Evolutionary conservation across 2,888 invertebrate genomes (phyloP), one percentile per base, ranked within the genome.

Genomic region (Sinotaia quadrata): DNA sequence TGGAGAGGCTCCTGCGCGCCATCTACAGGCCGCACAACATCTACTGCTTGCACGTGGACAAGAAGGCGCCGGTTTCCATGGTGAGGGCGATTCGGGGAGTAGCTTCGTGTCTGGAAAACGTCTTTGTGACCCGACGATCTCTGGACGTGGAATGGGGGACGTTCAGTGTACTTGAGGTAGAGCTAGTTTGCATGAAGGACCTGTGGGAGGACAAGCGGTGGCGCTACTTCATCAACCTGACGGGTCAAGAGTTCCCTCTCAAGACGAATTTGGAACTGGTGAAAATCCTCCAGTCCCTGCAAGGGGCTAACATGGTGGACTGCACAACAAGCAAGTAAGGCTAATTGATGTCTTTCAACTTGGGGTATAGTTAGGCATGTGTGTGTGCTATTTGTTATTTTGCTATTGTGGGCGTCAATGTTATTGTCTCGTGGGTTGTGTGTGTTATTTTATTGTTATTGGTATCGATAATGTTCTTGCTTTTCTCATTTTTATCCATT

Each of bases 21-120:
- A 82, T 87, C 27, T 87, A 87, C 69, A 67, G 81, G 27, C 82
- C 82, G 15, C 84, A 86, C 58, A 85, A 87, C 69, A 56, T 80
- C 31, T 87, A 86, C 74, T 87, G 87, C 68, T 75, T 87, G 12
- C 87, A 87, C 63, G 78, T 87, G 2, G 87, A 87, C 67, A 72
- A 62, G 33, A 85, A 85, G 63, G 68, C 85, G 1, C 27, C 67
- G 2, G 33, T 37, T 2, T 41, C 44, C 33, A 31, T 37, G n/a
- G 18, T 52, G 65, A 10, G 29, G 24, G 65, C 65, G 18, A 33
- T 52, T 41, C 63, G 58, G 29, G 60, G 69, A 4, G 69, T 82
- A 4, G 75, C 74, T 4, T 69, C 69, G 12, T 83, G 85, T 72
- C 80, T 85, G 52, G 51, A 74, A 18, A 85, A 85, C 72, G 84